phyloP scores from a whole-genome alignment of 1,140 invertebrate genomes.

The Zophobas morio region DNA sequence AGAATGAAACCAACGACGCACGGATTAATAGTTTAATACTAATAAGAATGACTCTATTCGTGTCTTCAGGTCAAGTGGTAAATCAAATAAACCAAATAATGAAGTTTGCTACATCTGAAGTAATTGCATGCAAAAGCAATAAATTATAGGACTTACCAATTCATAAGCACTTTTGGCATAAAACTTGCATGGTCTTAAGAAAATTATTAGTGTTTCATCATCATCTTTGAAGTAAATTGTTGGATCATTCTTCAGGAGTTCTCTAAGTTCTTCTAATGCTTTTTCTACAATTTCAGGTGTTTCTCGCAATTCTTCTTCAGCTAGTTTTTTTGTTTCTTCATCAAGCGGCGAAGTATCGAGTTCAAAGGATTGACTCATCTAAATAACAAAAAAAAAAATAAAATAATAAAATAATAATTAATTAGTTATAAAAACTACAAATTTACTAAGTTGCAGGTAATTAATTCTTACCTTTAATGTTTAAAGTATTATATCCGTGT shows the following conservation, averaged over 20 bases:
- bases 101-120: no score
- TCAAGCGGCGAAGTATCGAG: constrained; percentile 11
- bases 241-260: constrained; percentile 75
- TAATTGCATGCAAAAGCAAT: no score
- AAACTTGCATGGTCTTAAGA: constrained; percentile 84
- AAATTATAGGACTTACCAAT: constrained; percentile 72
- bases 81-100: no score
- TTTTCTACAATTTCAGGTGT: constrained; percentile 75
- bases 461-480: no score
- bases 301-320: constrained; percentile 78
- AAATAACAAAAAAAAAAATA: not conserved
- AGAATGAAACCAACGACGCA: no score
- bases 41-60: no score
- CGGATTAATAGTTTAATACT: no score
- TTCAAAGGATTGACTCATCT: constrained; percentile 38
- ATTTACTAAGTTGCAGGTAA: no score
- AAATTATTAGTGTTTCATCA: constrained; percentile 82
- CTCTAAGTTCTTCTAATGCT: constrained; percentile 73
- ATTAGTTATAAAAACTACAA: no score
- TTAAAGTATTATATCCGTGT: constrained; percentile 6
- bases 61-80: no score
- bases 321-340: constrained; percentile 70
- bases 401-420: no score
- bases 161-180: constrained; percentile 83
- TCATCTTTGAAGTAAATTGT: constrained; percentile 78